Evolutionary conservation across 2,888 invertebrate genomes (phyloP).

Genomic region (Rhagium mordax): DNA sequence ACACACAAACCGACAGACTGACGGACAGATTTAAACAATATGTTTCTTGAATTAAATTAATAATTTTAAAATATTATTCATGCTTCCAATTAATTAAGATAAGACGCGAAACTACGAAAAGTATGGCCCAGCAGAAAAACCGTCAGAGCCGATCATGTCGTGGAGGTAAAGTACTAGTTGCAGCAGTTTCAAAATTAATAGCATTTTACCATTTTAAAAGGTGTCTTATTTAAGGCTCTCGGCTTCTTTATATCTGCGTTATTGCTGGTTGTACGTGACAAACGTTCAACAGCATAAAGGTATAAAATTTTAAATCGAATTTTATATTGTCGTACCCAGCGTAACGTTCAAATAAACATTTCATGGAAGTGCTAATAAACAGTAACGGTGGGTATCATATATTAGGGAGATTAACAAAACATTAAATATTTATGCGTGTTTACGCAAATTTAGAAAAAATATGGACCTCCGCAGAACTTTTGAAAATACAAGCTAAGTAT

Average conservation of each 20-base stretch:
- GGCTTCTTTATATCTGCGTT: not conserved
- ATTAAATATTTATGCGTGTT: not conserved
- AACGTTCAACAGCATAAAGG: not conserved
- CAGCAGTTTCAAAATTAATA: not conserved
- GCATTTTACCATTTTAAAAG: constrained; percentile 11
- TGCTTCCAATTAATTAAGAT: too few relatives aligned
- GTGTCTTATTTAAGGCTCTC: not conserved
- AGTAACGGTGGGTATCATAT: not conserved
- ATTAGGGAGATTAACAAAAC: not conserved
- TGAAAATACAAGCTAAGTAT: not conserved
- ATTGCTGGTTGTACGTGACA: constrained; percentile 2
- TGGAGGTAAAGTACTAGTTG: not conserved
- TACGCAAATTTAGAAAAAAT: not conserved
- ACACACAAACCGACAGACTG: too few relatives aligned
- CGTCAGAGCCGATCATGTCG: not conserved
- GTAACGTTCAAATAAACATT: not conserved
- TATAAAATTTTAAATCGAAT: constrained; percentile 14
- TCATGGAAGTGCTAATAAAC: not conserved
- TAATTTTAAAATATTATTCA: too few relatives aligned
- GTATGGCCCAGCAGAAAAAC: too few relatives aligned
- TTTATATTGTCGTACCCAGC: not conserved
- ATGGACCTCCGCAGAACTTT: not conserved
- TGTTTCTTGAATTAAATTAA: too few relatives aligned
- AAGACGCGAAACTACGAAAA: too few relatives aligned
- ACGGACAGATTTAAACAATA: too few relatives aligned